Base-by-base conservation (phyloP, 2,888 invertebrate genomes). In the Melieria omissa region DNA sequence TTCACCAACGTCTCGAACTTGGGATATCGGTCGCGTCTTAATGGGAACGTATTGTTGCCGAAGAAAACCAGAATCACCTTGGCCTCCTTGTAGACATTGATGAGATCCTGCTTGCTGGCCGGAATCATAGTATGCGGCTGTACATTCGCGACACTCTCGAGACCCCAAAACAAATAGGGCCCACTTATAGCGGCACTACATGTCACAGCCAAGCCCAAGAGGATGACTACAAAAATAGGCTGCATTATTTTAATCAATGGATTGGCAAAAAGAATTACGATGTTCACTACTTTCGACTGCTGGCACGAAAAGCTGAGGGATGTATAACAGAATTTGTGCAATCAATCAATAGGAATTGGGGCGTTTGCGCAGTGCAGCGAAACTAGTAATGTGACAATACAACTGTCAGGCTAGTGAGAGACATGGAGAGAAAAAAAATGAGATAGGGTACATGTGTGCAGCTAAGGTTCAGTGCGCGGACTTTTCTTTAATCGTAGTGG, bases 131-230 rank as follows among this genome's bases (percentile, higher is more conserved):
- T 89, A 49, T 89, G 89, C 46, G 89, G 81, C 72, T 88, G 88
- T 73, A 89, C 88, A 55, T 86, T 86, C 49, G 86, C 85, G 0
- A 90, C 81, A 7, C 88, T 86, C 62, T 88, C 88, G 5, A 89
- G 89, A 0, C 91, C 91, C 85, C 91, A 91, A 78, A 91, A 89
- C 5, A 91, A 77, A 79, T 90, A 91, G 0, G 91, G 91, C 0
- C 91, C 91, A 82, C 89, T 90, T 52, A 90, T 82, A 6, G 87
- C 89, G 58, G 83, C 82, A 47, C 70, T 49, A 52, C 58, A 65
- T 10, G 64, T 44, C 42, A 58, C 52, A 14, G 58, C 76, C 75
- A 85, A 73, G 72, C 78, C 77, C 70, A 84, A 71, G 63, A 80
- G 74, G 52, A 81, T 46, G n/a, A 73, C 73, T n/a, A 80, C 66